phyloP scores from a whole-genome alignment of 1,140 invertebrate genomes.

The Drosophila pseudoobscura region DNA sequence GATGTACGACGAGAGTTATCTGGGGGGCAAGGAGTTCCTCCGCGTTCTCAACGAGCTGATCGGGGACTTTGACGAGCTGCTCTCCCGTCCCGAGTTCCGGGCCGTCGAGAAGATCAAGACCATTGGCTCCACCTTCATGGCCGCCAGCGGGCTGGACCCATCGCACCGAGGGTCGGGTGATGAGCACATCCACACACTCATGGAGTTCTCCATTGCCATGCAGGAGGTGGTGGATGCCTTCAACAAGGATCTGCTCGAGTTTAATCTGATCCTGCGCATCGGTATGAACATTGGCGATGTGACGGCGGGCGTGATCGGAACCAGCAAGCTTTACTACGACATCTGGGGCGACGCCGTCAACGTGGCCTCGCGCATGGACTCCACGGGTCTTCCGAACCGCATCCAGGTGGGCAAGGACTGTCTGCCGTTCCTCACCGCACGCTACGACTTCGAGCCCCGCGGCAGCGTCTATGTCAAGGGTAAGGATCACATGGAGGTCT shows the following conservation, averaged over 20 bases:
- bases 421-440: slow-evolving; percentile 86
- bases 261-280: slow-evolving; percentile 95
- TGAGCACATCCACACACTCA: slow-evolving; percentile 92
- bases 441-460: slow-evolving; percentile 91
- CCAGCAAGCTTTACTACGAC: slow-evolving; percentile 97
- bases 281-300: slow-evolving; percentile 94
- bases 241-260: slow-evolving; percentile 93
- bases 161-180: slow-evolving; percentile 87
- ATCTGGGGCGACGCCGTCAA: slow-evolving; percentile 99
- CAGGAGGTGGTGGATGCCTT: slow-evolving; percentile 94
- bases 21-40: slow-evolving; percentile 95
- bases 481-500: slow-evolving; percentile 97
- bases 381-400: slow-evolving; percentile 92
- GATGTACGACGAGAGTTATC: slow-evolving; percentile 97
- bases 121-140: slow-evolving; percentile 98
- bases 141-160: slow-evolving; percentile 96
- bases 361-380: slow-evolving; percentile 98
- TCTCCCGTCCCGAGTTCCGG: slow-evolving; percentile 91
- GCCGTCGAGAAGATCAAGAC: slow-evolving; percentile 99
- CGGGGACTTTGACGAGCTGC: slow-evolving; percentile 96
- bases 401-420: slow-evolving; percentile 94
- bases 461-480: slow-evolving; percentile 97
- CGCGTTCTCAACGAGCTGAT: slow-evolving; percentile 97
- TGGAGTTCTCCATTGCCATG: slow-evolving; percentile 95
- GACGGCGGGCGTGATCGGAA: slow-evolving; percentile 97